Evolutionary conservation across 2,888 invertebrate genomes (phyloP), one percentile per base, ranked within the genome.

Genomic region (Eulithis prunata): DNA sequence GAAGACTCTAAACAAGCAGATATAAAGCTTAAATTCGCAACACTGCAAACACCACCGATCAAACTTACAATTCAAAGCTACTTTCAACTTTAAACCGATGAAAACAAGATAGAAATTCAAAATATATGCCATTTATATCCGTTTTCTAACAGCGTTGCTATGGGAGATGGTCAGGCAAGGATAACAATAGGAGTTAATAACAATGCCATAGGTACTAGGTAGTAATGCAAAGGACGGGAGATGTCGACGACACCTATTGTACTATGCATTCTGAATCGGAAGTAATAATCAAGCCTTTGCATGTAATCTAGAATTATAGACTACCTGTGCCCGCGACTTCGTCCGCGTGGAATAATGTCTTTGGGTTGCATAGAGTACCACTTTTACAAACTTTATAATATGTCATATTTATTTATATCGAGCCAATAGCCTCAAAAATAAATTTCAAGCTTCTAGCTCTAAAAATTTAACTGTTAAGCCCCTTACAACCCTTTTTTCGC

Each of bases 101-200:
- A 10, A 8, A 47, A 61, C 38, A 54, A 47, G 49, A 36, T 38
- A 14, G 14, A 62, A 32, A 32, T 43, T 55, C n/a, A 53, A 53
- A 28, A 43, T 8, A 36, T 36, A 43, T 11, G 36, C 54, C 36
- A 28, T 74, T 74, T 71, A 74, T 80, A 76, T 83, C 77, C 77
- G 79, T 71, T 76, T 21, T 73, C 73, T 61, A 74, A 78, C 77
- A 80, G 8, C 32, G 36, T 71, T 79, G 77, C 79, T 82, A 79
- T 83, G 79, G 78, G 79, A 80, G 83, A 75, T 75, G 72, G 61
- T 60, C 69, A 73, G 59, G 70, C 60, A 73, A 74, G 71, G 72
- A 73, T 68, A 68, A 74, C 75, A 79, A 79, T 75, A 69, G 73
- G 46, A 66, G 61, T 68, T n/a, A 32, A 55, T 45, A 61, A 63